A percentile compares a stretch with the other conserved stretches of the same genome.
Conservation (phyloP, 2,797 vertebrate species). For the Anisognathus igniventris region DNA sequence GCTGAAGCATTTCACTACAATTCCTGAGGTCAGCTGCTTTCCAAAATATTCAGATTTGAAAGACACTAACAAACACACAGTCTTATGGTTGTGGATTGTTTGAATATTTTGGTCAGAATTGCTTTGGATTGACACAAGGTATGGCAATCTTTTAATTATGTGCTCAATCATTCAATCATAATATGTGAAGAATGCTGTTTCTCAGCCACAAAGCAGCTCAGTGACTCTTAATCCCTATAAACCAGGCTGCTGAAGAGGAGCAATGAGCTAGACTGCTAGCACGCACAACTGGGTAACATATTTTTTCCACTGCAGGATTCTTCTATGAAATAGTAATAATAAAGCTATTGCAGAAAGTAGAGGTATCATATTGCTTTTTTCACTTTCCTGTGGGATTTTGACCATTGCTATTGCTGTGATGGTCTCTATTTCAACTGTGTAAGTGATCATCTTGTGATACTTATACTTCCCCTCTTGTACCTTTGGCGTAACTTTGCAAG, state of each 20-base stretch:
- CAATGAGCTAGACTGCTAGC: background rate
- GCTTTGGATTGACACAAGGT: background rate
- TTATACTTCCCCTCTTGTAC: background rate
- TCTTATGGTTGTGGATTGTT: background rate
- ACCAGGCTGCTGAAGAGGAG: background rate
- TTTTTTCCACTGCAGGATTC: background rate
- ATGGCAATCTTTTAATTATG: background rate
- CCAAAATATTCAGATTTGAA: background rate
- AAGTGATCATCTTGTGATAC: background rate
- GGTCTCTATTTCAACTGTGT: background rate
- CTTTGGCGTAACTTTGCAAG: background rate
- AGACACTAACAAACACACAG: background rate
- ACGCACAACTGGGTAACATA: background rate
- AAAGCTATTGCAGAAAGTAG: background rate
- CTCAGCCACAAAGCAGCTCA: background rate
- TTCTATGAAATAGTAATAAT: background rate
- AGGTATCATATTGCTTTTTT: background rate
- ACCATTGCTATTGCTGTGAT: background rate
- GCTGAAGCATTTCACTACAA: background rate
- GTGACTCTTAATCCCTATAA: background rate
- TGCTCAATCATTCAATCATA: background rate
- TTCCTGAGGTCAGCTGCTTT: background rate
- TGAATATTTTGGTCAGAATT: background rate
- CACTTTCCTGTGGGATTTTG: background rate
- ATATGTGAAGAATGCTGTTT: background rate